Evolutionary conservation across 2,797 vertebrate genomes (phyloP).

Genomic region (Oryzias dopingdopingensis): DNA sequence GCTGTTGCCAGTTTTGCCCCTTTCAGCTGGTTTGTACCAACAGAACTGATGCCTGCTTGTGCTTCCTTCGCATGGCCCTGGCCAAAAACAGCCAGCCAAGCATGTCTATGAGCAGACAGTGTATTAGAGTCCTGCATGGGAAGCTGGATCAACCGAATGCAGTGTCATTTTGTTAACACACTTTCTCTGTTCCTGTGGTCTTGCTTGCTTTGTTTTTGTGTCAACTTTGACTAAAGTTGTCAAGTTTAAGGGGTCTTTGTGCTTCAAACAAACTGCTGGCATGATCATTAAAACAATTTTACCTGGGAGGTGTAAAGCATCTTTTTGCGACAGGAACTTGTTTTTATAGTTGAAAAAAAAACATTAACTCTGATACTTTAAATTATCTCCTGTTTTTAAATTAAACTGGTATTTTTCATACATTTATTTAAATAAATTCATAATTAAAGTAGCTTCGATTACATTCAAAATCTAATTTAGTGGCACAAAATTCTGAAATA

Average conservation of each 20-base stretch:
- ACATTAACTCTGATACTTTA: too few relatives aligned
- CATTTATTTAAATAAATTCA: too few relatives aligned
- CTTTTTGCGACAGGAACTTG: too few relatives aligned
- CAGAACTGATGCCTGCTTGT: constrained; percentile 50
- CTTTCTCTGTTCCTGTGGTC: constrained; percentile 35
- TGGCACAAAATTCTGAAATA: too few relatives aligned
- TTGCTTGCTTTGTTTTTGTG: constrained; percentile 53
- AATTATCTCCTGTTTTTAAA: too few relatives aligned
- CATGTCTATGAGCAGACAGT: constrained; percentile 61
- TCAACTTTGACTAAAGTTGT: constrained; percentile 30
- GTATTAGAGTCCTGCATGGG: constrained; percentile 66
- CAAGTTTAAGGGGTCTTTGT: constrained; percentile 15
- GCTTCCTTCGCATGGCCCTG: constrained; percentile 61
- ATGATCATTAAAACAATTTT: constrained; percentile 2
- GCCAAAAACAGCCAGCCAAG: constrained; percentile 58
- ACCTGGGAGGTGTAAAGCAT: neutral
- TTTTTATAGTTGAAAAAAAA: too few relatives aligned
- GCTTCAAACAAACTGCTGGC: constrained; percentile 33
- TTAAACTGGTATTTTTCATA: too few relatives aligned
- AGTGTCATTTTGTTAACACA: constrained; percentile 39
- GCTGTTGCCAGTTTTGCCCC: constrained; percentile 16
- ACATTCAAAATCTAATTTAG: too few relatives aligned
- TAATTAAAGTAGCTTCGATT: too few relatives aligned
- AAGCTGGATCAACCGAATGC: constrained; percentile 49
- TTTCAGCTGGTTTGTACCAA: constrained; percentile 28